A percentile compares a stretch with the other conserved stretches of the same genome.
phyloP scores from a whole-genome alignment of 2,888 invertebrate species.

The Drosophila rellima region DNA sequence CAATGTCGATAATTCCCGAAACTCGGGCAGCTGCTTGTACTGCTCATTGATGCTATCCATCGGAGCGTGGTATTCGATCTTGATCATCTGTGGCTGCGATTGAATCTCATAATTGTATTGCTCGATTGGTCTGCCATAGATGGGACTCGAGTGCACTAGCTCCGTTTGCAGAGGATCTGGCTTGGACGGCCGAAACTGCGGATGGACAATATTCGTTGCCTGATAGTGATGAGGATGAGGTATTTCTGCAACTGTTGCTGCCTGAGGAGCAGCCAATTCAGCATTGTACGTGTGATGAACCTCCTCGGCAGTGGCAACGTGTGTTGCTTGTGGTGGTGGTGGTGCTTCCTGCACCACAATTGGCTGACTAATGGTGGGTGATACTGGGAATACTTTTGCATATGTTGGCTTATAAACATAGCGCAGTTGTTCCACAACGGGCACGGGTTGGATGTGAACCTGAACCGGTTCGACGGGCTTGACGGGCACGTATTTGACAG shows the following conservation, averaged over 20 bases:
- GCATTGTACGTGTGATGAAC: slow-evolving; percentile 71
- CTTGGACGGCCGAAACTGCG: slow-evolving; percentile 74
- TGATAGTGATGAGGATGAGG: slow-evolving; percentile 15
- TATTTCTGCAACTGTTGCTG: background rate
- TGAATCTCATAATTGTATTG: slow-evolving; percentile 65
- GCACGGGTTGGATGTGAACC: slow-evolving; percentile 79
- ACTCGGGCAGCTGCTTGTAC: slow-evolving; percentile 80
- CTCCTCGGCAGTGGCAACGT: slow-evolving; percentile 41
- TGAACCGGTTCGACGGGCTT: slow-evolving; percentile 60
- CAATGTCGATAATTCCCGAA: slow-evolving; percentile 86
- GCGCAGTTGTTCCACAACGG: slow-evolving; percentile 79
- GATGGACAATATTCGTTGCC: slow-evolving; percentile 26
- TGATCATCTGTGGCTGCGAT: slow-evolving; percentile 52
- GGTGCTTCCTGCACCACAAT: slow-evolving; percentile 71
- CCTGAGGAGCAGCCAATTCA: slow-evolving; percentile 28
- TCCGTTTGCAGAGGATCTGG: slow-evolving; percentile 64
- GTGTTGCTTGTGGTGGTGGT: slow-evolving; percentile 9
- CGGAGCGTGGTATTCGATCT: slow-evolving; percentile 77
- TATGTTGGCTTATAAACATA: slow-evolving; percentile 75
- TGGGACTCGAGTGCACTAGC: slow-evolving; percentile 28
- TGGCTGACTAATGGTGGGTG: slow-evolving; percentile 66
- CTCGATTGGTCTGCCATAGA: slow-evolving; percentile 52
- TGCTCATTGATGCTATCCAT: slow-evolving; percentile 69
- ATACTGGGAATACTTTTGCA: slow-evolving; percentile 30
- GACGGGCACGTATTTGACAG: slow-evolving; percentile 50